phyloP scores from a whole-genome alignment of 2,888 invertebrate species.

The Drosophila hawaiiensis region DNA sequence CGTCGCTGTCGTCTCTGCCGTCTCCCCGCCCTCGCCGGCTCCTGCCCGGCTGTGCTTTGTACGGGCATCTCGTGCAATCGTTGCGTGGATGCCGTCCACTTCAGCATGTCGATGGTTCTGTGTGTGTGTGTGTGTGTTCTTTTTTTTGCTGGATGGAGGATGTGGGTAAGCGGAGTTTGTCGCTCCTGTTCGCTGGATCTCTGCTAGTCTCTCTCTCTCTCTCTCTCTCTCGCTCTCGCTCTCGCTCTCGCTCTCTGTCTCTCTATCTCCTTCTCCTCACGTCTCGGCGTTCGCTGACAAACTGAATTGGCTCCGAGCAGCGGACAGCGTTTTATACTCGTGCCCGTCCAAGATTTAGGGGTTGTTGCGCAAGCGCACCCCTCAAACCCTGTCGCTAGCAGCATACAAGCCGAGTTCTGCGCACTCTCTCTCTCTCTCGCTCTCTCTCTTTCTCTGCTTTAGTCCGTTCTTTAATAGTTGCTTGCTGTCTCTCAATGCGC shows the following conservation, averaged over 20 bases:
- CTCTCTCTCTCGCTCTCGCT: background rate
- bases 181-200: constrained; percentile 32
- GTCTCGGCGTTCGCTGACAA: constrained; percentile 81
- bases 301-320: constrained; percentile 68
- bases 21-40: constrained; percentile 35
- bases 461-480: background rate
- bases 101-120: constrained; percentile 71
- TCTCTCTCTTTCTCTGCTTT: background rate
- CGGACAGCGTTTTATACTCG: constrained; percentile 64
- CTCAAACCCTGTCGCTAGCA: constrained; percentile 13
- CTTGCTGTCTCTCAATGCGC: background rate
- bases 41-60: background rate
- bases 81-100: constrained; percentile 84
- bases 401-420: constrained; percentile 14
- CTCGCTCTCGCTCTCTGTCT: background rate
- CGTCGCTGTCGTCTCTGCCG: constrained; percentile 72
- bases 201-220: background rate
- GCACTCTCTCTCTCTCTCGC: constrained; percentile 16
- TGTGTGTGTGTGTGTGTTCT: background rate
- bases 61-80: constrained; percentile 62
- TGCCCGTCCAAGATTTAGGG: constrained; percentile 43
- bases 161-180: constrained; percentile 13
- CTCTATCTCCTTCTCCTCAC: constrained; percentile 20
- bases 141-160: background rate
- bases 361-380: constrained; percentile 76